Evolutionary conservation across 1,140 invertebrate genomes (phyloP), one percentile per base, ranked within the genome.

Genomic region (Tetramorium alpestre): DNA sequence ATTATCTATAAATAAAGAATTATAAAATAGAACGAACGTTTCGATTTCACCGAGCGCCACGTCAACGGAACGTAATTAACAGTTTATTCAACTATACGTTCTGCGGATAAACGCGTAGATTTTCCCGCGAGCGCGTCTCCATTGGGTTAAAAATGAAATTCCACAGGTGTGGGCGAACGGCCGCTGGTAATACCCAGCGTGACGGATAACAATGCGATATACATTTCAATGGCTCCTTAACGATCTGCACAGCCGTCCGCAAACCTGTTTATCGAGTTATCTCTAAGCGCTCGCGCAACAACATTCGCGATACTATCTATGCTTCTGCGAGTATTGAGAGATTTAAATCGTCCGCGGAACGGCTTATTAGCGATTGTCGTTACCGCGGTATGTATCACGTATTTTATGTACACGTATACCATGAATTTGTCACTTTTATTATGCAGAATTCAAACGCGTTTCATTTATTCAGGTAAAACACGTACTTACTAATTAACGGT

Each of bases 261-360:
- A 90, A 91, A 91, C 89, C 89, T 88, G 89, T 91, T 91, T 91
- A 90, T 90, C 89, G 89, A 75, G 89, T 88, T 90, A 80, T 90
- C 85, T 62, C 85, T 85, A 85, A 81, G 72, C 88, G 87, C 82
- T 85, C 80, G 49, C 72, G 67, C 73, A 87, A 89, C 76, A 90
- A 77, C 69, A 58, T 28, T 51, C 49, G 60, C 70, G 85, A 89
- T 87, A n/a, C 58, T 77, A 87, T 89, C 88, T 56, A 1, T 13
- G 44, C 38, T 67, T 69, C 51, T 10, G 44, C 65, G 80, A 70
- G 65, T 75, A 85, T 88, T 60, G 25, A 76, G 47, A 75, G 54
- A 81, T 60, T 62, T 54, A 41, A 81, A 54, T 70, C 49, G 65
- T 44, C 16, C 22, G 28, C 33, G 38, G 38, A 41, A 70, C 65